A percentile compares a stretch with the other conserved stretches of the same genome.
phyloP scores from a whole-genome alignment of 1,140 invertebrate genomes.

The Brachionus rotundiformis region DNA sequence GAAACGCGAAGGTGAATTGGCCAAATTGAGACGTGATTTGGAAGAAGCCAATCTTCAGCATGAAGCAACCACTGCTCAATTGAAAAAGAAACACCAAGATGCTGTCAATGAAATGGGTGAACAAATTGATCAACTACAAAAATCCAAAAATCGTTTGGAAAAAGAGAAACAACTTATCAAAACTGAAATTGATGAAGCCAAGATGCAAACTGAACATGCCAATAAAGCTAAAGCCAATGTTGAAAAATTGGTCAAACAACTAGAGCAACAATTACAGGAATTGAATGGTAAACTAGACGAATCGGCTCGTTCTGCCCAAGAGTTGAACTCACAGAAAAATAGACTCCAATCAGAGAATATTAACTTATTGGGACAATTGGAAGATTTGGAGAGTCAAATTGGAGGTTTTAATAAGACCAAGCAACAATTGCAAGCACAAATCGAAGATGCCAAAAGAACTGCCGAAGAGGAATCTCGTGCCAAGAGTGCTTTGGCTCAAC shows the following conservation, averaged over 20 bases:
- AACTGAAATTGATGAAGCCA: slow-evolving; percentile 89
- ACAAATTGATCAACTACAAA: slow-evolving; percentile 98
- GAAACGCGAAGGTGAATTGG: slow-evolving; percentile 95
- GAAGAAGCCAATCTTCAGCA: slow-evolving; percentile 98
- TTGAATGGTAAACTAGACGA: slow-evolving; percentile 73
- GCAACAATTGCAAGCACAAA: slow-evolving; percentile 46
- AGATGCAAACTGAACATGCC: slow-evolving; percentile 80
- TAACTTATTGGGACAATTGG: slow-evolving; percentile 42
- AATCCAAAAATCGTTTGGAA: slow-evolving; percentile 79
- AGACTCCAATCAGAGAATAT: slow-evolving; percentile 40
- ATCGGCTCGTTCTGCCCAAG: neutral
- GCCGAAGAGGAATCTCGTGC: slow-evolving; percentile 59
- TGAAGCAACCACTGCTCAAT: slow-evolving; percentile 94
- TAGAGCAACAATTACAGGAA: slow-evolving; percentile 90
- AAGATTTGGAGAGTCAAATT: slow-evolving; percentile 47
- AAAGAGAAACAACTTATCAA: slow-evolving; percentile 67
- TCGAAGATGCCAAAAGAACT: slow-evolving; percentile 56
- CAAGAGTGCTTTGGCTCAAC: slow-evolving; percentile 54
- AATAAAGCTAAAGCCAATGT: slow-evolving; percentile 89
- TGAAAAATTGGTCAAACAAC: slow-evolving; percentile 93
- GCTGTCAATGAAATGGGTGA: slow-evolving; percentile 93
- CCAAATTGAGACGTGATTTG: slow-evolving; percentile 94
- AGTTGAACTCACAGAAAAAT: slow-evolving; percentile 32
- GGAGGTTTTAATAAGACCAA: slow-evolving; percentile 30
- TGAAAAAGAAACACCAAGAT: slow-evolving; percentile 97